Base-by-base conservation (phyloP, 2,888 invertebrate species). In the Cephus sareptanus region DNA sequence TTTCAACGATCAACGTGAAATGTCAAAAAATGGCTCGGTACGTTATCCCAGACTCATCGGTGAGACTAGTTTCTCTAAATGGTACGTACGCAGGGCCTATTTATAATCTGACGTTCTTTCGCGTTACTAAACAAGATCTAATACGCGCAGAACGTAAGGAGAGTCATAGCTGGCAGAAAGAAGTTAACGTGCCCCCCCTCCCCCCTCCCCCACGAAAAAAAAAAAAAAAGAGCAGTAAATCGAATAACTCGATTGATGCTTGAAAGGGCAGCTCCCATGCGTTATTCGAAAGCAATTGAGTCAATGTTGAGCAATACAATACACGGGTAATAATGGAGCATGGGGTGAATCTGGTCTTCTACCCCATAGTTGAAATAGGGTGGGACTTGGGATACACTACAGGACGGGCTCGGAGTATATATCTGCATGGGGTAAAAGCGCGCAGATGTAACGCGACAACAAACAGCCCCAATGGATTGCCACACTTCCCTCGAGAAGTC, bases 211-310 rank as follows among this genome's bases (percentile, higher is more conserved):
- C 11, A 3, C 3, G 3, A 12, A 84, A 88, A 90, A 84, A 88
- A 12, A 84, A 88, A 90, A 84, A 88, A 90, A 90, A 91, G 90
- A 89, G 90, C 90, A 89, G 89, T 88, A 89, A 89, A 90, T 90
- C 90, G 90, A 91, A 90, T 90, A 88, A 91, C 88, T 90, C 90
- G 89, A 89, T 87, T 88, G 89, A 88, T 89, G 86, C 84, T 85
- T 84, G 87, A 85, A 76, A 75, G 81, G 79, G 77, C 76, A 83
- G 80, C 80, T 81, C 80, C 78, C 86, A 80, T 79, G 83, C 87
- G 89, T 91, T 91, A 91, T 91, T 90, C 89, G 89, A 91, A 91
- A 91, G 91, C 91, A 91, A 91, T 91, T 90, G 91, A 91, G 91
- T 89, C 90, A 89, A 89, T 89, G 90, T 91, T 91, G 88, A 91